Conservation (phyloP, 2,888 invertebrate species). For the Campaea margaritaria region DNA sequence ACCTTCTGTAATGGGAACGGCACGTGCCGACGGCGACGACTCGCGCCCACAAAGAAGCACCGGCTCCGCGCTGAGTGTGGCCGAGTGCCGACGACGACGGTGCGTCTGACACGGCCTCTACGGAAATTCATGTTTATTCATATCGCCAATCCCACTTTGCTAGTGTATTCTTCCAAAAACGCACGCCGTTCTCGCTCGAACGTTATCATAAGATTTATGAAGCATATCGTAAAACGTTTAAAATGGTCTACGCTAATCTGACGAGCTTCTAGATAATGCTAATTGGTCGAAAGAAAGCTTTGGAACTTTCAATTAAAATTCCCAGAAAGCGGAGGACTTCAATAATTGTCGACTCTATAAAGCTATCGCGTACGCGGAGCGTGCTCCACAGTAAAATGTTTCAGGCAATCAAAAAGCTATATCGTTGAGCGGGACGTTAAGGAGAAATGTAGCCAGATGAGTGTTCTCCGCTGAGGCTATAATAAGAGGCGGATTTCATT, state of each 20-base stretch:
- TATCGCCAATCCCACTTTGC: too few relatives aligned
- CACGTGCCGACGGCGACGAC: not conserved
- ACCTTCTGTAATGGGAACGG: not conserved
- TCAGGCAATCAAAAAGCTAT: constrained; percentile 42
- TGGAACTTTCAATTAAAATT: constrained; percentile 10
- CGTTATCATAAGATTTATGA: not conserved
- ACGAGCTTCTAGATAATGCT: not conserved
- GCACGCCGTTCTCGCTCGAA: not conserved
- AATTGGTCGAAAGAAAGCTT: not conserved
- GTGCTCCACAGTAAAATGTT: constrained; percentile 34
- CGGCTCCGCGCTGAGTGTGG: too few relatives aligned
- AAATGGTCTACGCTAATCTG: not conserved
- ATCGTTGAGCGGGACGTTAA: constrained; percentile 20
- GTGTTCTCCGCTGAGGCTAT: constrained; percentile 8
- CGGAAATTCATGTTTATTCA: too few relatives aligned
- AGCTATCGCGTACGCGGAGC: constrained; percentile 17
- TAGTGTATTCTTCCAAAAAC: too few relatives aligned
- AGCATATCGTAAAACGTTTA: not conserved
- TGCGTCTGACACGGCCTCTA: too few relatives aligned
- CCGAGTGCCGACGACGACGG: too few relatives aligned
- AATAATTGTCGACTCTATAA: constrained; percentile 22
- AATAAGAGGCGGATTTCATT: constrained; percentile 1
- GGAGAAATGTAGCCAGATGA: constrained; percentile 16
- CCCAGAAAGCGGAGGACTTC: constrained; percentile 8
- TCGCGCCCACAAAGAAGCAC: not conserved